These are phyloP conservation scores for Xylocopa sonorina DNA, from an alignment of 1,140 invertebrate species.

Conservation along the genomic window DNA sequence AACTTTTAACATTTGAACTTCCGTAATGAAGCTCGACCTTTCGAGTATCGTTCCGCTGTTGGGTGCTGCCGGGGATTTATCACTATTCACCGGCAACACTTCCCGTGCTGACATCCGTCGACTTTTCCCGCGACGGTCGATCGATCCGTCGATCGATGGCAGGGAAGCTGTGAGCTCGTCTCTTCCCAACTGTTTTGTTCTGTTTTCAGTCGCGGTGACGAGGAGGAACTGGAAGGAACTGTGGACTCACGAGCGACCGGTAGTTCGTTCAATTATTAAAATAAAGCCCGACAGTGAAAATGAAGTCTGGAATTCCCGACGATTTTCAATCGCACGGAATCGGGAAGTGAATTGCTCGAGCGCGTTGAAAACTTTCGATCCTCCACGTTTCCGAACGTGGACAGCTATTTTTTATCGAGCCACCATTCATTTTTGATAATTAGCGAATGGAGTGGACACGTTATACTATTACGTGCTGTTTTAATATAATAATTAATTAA, in stretches of 20 bases:
- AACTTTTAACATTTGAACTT: conserved; percentile 68
- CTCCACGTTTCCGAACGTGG: no score
- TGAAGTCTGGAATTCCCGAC: conserved; percentile 31
- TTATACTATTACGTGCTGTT: no score
- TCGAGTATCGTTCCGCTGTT: conserved; percentile 26
- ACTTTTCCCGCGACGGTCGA: conserved; percentile 40
- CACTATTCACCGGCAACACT: conserved; percentile 61
- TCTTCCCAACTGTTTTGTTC: conserved; percentile 20
- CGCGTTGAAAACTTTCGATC: conserved; percentile 24
- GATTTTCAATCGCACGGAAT: conserved; percentile 56
- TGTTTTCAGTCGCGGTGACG: conserved; percentile 16
- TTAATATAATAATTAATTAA: no score
- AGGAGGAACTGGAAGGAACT: conserved; percentile 27
- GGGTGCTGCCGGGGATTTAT: conserved; percentile 57
- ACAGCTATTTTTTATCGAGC: no score
- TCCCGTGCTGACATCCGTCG: conserved; percentile 57
- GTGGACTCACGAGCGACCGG: conserved; percentile 11
- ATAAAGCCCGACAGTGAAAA: conserved; percentile 48
- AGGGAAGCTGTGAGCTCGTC: conserved; percentile 15
- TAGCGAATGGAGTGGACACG: no score
- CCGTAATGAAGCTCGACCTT: conserved; percentile 67
- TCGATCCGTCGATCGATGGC: conserved; percentile 25
- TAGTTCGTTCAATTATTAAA: conserved; percentile 67
- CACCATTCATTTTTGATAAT: no score
- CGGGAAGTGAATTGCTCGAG: conserved; percentile 42